Conservation (phyloP, 2,888 invertebrate genomes). For the Ochropleura leucogaster region DNA sequence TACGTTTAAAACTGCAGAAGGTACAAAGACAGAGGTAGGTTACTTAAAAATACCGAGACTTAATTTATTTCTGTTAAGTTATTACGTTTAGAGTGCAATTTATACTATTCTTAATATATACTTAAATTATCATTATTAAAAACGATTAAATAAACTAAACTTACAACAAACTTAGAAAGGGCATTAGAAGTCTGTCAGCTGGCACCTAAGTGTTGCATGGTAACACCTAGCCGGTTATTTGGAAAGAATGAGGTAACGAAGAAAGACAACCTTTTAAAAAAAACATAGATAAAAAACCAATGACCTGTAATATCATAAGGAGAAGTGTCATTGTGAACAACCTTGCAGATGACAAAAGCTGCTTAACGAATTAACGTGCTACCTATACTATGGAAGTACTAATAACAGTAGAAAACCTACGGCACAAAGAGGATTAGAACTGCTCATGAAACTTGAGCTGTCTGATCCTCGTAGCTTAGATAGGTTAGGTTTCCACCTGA, state of each 20-base stretch:
- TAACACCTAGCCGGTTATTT: too few species aligned
- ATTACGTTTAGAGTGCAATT: too few species aligned
- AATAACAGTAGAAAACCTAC: constrained; percentile 41
- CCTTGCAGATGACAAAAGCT: constrained; percentile 1
- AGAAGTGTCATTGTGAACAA: constrained; percentile 15
- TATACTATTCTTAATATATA: too few species aligned
- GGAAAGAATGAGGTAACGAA: not conserved
- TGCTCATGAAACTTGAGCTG: constrained; percentile 47
- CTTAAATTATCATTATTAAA: too few species aligned
- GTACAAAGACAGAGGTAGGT: too few species aligned
- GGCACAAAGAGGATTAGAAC: constrained; percentile 48
- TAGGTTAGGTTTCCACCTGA: constrained; percentile 22
- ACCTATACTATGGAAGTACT: constrained; percentile 7
- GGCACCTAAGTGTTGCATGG: too few species aligned
- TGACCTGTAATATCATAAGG: constrained; percentile 18
- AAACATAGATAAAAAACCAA: not conserved
- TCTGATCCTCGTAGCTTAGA: constrained; percentile 24
- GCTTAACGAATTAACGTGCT: constrained; percentile 25
- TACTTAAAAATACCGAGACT: too few species aligned
- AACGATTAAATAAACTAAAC: too few species aligned
- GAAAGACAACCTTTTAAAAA: not conserved
- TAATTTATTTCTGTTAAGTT: too few species aligned
- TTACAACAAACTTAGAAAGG: too few species aligned
- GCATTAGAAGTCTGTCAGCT: too few species aligned
- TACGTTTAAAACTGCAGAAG: too few species aligned